Base-by-base conservation (phyloP, 1,140 invertebrate species). In the Camponotus floridanus region DNA sequence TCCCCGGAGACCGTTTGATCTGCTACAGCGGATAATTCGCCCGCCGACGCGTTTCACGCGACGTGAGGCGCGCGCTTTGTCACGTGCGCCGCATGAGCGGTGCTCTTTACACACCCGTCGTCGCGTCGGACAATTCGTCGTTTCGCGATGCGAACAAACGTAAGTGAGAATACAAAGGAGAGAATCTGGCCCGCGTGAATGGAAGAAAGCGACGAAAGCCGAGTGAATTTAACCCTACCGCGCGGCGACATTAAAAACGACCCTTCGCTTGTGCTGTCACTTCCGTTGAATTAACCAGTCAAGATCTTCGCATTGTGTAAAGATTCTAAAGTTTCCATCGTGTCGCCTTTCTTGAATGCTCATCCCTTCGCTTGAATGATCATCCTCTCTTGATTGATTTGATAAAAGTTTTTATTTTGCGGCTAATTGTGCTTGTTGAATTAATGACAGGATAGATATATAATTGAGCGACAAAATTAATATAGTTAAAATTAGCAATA, bases 1-100 rank as follows among this genome's bases (percentile, higher is more conserved):
- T 79, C 64, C 79, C 67, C 31, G 36, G 88, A 83, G 88, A 87
- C 48, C 86, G 73, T 89, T 90, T 89, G 88, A 90, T 89, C 88
- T 73, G 61, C 51, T 73, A 78, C 78, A 87, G 67, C 48, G 85
- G 74, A 89, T 89, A 90, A 89, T 90, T 87, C 67, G 87, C 67
- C 67, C 85, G 73, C 61, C 85, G 79, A 85, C 78, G 74, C 73
- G 85, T 87, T 67, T 76, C 55, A 76, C 61, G 59, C 73, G 67
- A 39, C 76, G 87, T 59, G 68, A 86, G 70, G 36, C 31, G 76
- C 59, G 21, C 85, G 65, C 88, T 89, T 89, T 89, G 87, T 84
- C 79, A 57, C 84, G 48, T 51, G 48, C 73, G 36, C 59, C 68
- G 68, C 87, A 85, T 73, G 57, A 89, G 71, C 81, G 79, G 68